Evolutionary conservation across 2,113 vertebrate species (phyloP).

Genomic region (Cyanocitta stelleri): DNA sequence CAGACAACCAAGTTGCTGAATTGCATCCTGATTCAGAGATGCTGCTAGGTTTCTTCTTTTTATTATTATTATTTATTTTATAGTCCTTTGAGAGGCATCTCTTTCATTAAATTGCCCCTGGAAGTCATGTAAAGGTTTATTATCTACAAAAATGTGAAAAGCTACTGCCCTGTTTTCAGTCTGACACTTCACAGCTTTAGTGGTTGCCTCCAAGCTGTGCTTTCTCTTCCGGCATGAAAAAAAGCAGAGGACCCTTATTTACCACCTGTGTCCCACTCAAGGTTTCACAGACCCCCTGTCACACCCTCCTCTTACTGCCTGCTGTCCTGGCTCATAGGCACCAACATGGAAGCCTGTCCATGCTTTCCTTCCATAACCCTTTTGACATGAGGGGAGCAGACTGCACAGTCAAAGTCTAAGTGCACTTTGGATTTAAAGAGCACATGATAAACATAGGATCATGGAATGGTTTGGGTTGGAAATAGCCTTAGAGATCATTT

Average conservation of each 20-base stretch:
- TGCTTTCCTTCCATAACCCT: background rate
- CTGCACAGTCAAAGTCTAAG: background rate
- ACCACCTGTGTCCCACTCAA: background rate
- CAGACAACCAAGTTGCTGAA: background rate
- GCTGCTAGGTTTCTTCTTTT: background rate
- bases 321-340: background rate
- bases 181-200: background rate
- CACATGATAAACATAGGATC: background rate
- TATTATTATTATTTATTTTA: background rate
- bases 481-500: background rate
- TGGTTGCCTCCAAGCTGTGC: background rate
- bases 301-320: background rate
- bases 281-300: background rate
- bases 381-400: background rate
- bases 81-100: background rate
- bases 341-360: rapidly evolving
- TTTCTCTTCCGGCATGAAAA: background rate
- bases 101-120: background rate
- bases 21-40: background rate
- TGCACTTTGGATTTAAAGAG: background rate
- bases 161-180: background rate
- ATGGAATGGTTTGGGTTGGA: background rate
- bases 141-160: background rate
- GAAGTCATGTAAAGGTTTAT: background rate
- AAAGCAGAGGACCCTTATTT: background rate